phyloP scores from a whole-genome alignment of 1,140 invertebrate genomes.

The Onthophagus taurus region DNA sequence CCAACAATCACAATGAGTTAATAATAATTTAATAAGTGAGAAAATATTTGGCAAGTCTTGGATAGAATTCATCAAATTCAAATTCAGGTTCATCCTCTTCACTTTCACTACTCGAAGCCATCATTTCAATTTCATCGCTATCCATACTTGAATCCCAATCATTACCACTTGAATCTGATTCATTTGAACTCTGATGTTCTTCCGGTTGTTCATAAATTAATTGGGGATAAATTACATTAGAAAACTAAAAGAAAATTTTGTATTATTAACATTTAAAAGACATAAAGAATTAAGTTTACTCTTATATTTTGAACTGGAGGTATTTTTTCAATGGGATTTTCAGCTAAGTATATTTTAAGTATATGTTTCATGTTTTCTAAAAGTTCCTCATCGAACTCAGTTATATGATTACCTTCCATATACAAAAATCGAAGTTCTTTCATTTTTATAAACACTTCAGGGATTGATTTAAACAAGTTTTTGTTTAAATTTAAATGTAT shows the following conservation, averaged over 20 bases:
- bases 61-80: conserved; percentile 20
- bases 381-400: conserved; percentile 27
- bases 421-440: conserved; percentile 44
- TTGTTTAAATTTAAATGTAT: conserved; percentile 48
- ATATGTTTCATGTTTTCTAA: conserved; percentile 35
- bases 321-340: conserved; percentile 45
- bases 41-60: conserved; percentile 28
- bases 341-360: conserved; percentile 42
- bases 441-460: conserved; percentile 39
- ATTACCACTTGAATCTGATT: conserved; percentile 37
- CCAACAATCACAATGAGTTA: conserved; percentile 1
- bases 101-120: conserved; percentile 31
- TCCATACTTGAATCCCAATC: conserved; percentile 52
- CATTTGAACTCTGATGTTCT: conserved; percentile 37
- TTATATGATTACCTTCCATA: conserved; percentile 44
- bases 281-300: conserved; percentile 20
- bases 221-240: conserved; percentile 27
- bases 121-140: conserved; percentile 48
- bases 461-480: conserved; percentile 44
- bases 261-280: conserved; percentile 19
- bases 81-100: conserved; percentile 27
- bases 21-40: conserved; percentile 28
- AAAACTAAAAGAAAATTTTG: conserved; percentile 26
- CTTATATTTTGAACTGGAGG: conserved; percentile 26
- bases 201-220: conserved; percentile 22